Evolutionary conservation across 2,113 vertebrate genomes (phyloP).

Genomic region (Ursus arctos): DNA sequence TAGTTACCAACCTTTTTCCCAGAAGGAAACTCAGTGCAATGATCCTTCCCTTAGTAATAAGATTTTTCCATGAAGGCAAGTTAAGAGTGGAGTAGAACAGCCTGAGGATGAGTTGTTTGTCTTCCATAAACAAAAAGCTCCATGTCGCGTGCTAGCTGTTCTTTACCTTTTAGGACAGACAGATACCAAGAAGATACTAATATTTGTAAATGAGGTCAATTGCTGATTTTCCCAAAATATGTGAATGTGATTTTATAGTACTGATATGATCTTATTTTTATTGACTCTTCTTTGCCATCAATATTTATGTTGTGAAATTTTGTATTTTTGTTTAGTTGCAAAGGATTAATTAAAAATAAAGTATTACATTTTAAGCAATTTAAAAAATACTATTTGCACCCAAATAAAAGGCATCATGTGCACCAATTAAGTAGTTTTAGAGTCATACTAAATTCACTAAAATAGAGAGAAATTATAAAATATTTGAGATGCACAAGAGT

Average conservation of each 20-base stretch:
- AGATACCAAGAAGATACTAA: neutral
- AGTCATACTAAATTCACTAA: neutral
- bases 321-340: neutral
- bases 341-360: neutral
- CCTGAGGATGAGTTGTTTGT: neutral
- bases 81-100: neutral
- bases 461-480: neutral
- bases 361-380: neutral
- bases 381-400: neutral
- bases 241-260: neutral
- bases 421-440: neutral
- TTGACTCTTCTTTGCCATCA: neutral
- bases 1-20: neutral
- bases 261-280: neutral
- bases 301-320: neutral
- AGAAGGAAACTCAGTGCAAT: constrained; percentile 9
- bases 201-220: neutral
- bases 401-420: neutral
- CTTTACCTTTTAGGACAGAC: neutral
- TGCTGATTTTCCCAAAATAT: neutral
- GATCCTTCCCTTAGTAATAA: neutral
- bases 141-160: neutral
- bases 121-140: neutral
- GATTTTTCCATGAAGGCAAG: neutral
- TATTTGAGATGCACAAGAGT: neutral